Conservation (phyloP, 2,888 invertebrate genomes). For the Ptycholaimellus sp. region DNA sequence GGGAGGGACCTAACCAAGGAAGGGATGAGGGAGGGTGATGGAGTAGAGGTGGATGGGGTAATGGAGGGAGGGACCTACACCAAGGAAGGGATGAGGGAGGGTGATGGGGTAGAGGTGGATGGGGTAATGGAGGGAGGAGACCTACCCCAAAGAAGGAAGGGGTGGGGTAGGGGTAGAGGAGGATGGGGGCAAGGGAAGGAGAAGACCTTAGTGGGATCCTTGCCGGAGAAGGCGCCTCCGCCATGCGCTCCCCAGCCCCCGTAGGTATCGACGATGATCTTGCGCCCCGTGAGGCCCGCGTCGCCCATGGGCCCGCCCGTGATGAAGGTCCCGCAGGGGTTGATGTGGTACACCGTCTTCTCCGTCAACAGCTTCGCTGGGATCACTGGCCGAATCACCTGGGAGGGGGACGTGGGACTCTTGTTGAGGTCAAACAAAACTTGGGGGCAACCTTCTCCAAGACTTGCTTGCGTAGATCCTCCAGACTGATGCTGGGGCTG, state of each 20-base stretch:
- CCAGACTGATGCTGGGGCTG: conserved; percentile 57
- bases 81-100: too few relatives aligned
- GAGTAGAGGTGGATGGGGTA: too few relatives aligned
- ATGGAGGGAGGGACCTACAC: too few relatives aligned
- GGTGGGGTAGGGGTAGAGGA: too few relatives aligned
- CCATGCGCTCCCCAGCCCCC: conserved; percentile 99
- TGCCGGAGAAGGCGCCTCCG: conserved; percentile 92
- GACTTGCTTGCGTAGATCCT: conserved; percentile 21
- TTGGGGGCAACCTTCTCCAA: conserved; percentile 27
- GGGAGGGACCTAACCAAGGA: too few relatives aligned
- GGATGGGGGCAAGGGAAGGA: too few relatives aligned
- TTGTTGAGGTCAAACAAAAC: conserved; percentile 7
- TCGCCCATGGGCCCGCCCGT: conserved; percentile 40
- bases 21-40: too few relatives aligned
- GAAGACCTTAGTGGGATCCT: conserved; percentile 46
- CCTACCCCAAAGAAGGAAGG: too few relatives aligned
- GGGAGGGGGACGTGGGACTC: neutral
- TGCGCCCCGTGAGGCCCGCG: conserved; percentile 51
- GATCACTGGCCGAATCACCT: conserved; percentile 54
- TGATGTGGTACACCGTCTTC: conserved; percentile 65
- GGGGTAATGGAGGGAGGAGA: too few relatives aligned
- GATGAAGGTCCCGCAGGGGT: conserved; percentile 77
- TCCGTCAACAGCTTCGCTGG: conserved; percentile 69
- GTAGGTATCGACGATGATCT: conserved; percentile 97
- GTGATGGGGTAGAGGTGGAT: too few relatives aligned